Evolutionary conservation across 2,797 vertebrate genomes (phyloP).

Genomic region (Aeoliscus strigatus): DNA sequence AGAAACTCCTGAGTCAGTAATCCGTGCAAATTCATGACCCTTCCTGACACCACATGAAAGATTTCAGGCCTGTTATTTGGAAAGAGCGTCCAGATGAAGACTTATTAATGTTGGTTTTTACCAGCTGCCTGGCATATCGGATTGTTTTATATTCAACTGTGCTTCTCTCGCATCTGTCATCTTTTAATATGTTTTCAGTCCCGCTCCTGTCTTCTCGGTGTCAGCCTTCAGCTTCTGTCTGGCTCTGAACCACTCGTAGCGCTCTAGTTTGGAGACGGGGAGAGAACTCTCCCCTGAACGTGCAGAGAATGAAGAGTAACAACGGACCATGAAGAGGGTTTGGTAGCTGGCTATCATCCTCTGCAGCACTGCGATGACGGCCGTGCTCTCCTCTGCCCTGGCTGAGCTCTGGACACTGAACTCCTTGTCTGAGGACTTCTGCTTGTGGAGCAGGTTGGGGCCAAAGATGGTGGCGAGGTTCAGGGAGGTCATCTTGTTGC

Average conservation of each 20-base stretch:
- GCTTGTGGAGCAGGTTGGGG: conserved; percentile 92
- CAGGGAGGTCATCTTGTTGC: conserved; percentile 95
- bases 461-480: conserved; percentile 97
- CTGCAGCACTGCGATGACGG: conserved; percentile 88
- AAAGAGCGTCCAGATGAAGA: conserved; percentile 18
- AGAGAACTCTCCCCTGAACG: too few relatives aligned
- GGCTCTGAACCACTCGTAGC: too few relatives aligned
- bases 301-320: not conserved
- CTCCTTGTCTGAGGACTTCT: conserved; percentile 93
- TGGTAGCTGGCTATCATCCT: conserved; percentile 89
- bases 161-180: conserved; percentile 6
- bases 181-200: conserved; percentile 8
- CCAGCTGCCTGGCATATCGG: not conserved
- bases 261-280: too few relatives aligned
- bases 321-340: conserved; percentile 87
- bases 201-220: not conserved
- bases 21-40: conserved; percentile 27
- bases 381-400: conserved; percentile 89
- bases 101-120: not conserved
- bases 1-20: conserved; percentile 27
- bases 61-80: conserved; percentile 35
- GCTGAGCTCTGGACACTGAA: conserved; percentile 94
- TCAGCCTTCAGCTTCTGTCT: too few relatives aligned
- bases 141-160: not conserved
- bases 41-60: conserved; percentile 15